Percentiles rank a stretch among this genome's conserved stretches.
phyloP scores from a whole-genome alignment of 2,113 vertebrate species.

The Atlantisia rogersi region DNA sequence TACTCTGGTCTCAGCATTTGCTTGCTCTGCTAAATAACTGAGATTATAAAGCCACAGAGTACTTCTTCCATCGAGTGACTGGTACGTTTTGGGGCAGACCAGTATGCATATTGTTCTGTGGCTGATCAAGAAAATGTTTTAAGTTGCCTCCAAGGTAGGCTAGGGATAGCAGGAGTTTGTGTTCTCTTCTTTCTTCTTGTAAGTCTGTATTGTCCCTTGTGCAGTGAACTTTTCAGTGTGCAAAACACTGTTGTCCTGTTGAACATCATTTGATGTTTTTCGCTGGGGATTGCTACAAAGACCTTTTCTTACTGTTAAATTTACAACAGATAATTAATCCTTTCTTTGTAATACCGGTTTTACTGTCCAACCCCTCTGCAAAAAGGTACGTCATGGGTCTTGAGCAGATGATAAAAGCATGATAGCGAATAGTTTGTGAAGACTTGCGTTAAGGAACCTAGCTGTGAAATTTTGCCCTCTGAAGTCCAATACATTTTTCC shows the following conservation, averaged over 20 bases:
- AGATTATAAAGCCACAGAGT: not conserved
- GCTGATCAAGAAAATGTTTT: not conserved
- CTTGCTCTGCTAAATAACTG: not conserved
- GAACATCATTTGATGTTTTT: not conserved
- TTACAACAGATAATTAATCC: not conserved
- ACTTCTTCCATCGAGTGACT: not conserved
- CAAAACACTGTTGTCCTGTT: not conserved
- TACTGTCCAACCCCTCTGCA: not conserved
- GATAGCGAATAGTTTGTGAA: not conserved
- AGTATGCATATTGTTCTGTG: not conserved
- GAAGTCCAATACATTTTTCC: not conserved
- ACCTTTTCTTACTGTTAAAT: not conserved
- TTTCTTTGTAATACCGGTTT: not conserved
- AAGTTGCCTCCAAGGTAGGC: not conserved
- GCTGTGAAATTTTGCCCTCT: not conserved
- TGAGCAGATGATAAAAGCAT: not conserved
- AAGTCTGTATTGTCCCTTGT: not conserved
- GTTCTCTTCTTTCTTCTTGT: not conserved
- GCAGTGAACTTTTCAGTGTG: not conserved
- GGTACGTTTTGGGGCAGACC: not conserved
- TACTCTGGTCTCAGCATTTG: not conserved
- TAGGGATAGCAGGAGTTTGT: not conserved
- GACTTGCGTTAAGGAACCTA: not conserved
- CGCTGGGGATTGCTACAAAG: not conserved
- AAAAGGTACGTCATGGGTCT: not conserved